phyloP scores from a whole-genome alignment of 2,113 vertebrate genomes.

The Nesogale talazaci region DNA sequence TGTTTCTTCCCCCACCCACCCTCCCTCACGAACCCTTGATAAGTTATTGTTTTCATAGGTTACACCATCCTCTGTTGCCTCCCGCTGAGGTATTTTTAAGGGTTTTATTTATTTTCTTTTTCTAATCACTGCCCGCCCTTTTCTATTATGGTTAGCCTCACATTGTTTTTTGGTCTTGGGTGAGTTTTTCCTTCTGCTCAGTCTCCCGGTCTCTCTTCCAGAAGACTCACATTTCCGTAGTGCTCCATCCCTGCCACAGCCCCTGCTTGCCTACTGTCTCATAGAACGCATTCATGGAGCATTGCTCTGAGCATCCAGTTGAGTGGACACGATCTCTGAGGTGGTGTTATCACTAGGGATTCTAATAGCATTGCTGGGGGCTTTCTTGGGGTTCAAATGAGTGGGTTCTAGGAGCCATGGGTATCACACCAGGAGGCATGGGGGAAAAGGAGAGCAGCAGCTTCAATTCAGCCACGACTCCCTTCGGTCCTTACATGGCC shows the following conservation, averaged over 20 bases:
- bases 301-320: neutral
- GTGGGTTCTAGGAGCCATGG: neutral
- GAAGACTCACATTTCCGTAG: neutral
- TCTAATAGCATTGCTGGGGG: neutral
- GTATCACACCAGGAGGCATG: neutral
- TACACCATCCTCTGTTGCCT: no score
- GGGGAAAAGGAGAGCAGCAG: neutral
- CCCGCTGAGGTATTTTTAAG: neutral
- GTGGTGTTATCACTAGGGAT: neutral
- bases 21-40: no score
- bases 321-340: neutral
- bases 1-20: no score
- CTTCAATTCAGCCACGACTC: slow-evolving; percentile 22
- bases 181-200: neutral
- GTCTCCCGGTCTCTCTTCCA: neutral
- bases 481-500: slow-evolving; percentile 45
- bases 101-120: no score
- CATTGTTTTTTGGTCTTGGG: neutral
- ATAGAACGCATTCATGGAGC: neutral
- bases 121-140: neutral
- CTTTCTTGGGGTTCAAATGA: neutral
- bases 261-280: neutral
- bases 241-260: neutral
- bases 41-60: no score
- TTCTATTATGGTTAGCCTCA: neutral